Evolutionary conservation across 2,113 vertebrate genomes (phyloP).

Genomic region (Rhea pennata): DNA sequence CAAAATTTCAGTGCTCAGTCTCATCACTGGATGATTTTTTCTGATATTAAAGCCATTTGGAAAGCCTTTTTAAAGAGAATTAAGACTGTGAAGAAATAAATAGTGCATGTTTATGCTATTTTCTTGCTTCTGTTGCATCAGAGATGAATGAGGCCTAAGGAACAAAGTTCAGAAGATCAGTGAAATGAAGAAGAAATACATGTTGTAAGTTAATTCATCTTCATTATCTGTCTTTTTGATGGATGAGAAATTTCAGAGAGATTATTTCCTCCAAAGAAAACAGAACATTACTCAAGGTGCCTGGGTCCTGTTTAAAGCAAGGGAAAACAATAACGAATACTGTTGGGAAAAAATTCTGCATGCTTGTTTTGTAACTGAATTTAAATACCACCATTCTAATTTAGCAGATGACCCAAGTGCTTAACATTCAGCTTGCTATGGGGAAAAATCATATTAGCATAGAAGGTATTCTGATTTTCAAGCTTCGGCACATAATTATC

Average conservation of each 20-base stretch:
- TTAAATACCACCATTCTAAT: background rate
- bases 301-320: background rate
- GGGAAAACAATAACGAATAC: conserved; percentile 16
- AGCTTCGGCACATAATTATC: conserved; percentile 37
- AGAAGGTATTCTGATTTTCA: background rate
- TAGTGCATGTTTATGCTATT: background rate
- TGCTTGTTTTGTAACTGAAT: background rate
- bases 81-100: background rate
- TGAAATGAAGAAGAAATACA: background rate
- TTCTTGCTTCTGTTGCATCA: background rate
- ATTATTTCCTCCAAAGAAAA: background rate
- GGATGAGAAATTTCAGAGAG: background rate
- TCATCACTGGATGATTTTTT: background rate
- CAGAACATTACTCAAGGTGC: background rate
- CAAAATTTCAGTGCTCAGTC: background rate
- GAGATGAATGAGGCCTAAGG: background rate
- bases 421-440: background rate
- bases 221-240: background rate
- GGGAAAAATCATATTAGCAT: conserved; percentile 3
- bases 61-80: background rate
- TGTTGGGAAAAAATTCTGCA: background rate
- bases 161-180: conserved; percentile 1
- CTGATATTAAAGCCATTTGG: background rate
- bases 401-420: background rate
- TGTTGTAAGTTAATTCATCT: background rate